Evolutionary conservation across 1,140 invertebrate genomes (phyloP), one percentile per base, ranked within the genome.

Genomic region (Harlomillsia oculata): DNA sequence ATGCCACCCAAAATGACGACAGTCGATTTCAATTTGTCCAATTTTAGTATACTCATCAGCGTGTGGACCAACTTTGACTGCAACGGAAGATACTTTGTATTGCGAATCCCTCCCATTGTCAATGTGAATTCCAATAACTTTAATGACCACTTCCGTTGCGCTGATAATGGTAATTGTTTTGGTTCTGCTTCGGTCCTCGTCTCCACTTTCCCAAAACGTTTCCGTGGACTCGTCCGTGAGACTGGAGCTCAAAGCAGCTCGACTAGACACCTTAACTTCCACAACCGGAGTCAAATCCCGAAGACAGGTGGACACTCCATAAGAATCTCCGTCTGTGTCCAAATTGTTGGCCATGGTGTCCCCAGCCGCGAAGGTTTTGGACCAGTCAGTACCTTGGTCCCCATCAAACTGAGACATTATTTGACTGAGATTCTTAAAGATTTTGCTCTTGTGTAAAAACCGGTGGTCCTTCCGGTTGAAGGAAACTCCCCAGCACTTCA

Each of bases 141-240:
- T 30, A 77, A 65, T 36, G 68, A 21, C 61, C 65, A 37, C 70
- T 66, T 59, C 67, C 54, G 72, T 71, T 52, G 76, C 80, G 51
- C 74, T 76, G 11, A 74, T 72, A 13, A 84, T 72, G 14, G 76
- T 80, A n/a, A 88, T 77, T 1, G 74, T 76, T 69, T 97, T 95
- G 1, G 85, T 83, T 71, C 91, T 91, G 69, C 92, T 93, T 49
- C 85, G 68, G 72, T 97, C 93, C 69, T 97, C 94, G 66, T 98
- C 94, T 3, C 93, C 93, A 56, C 91, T 96, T 74, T 99, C 95
- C 95, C 95, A 99, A 72, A 98, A 99, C 0, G 95, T 98, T 73
- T 99, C 95, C 0, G 92, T 97, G 1, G 89, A 93, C 65, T 85
- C 86, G 71, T 98, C 95, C 0, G 82, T 89, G 6, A 99, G 76